Evolutionary conservation across 2,888 invertebrate genomes (phyloP), one percentile per base, ranked within the genome.

Genomic region (Phyto melanocephala): DNA sequence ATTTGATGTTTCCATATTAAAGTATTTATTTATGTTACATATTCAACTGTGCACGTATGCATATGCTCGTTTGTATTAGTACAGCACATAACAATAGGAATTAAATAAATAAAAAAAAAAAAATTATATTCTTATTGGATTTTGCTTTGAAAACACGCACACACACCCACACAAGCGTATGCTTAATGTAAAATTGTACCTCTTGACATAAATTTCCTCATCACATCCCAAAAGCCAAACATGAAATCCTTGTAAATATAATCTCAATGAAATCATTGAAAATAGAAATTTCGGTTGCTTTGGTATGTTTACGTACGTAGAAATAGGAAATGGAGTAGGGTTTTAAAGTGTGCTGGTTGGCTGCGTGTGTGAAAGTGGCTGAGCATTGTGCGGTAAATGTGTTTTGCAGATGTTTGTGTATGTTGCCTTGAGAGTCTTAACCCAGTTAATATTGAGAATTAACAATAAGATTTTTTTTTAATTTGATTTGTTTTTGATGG

Each of bases 51-150:
- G 6, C 6, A 28, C 28, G 3, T 6, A 28, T 28, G 6, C 28
- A 28, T 28, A 17, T 42, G 24, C 28, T 24, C 50, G 17, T 24
- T 20, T 74, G 28, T 22, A 28, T 28, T n/a, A 20, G 10, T 24
- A 22, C 33, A 24, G 22, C 20, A 75, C 35, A 67, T 50, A 60
- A 68, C 63, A 75, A 75, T 68, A 68, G 40, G 13, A 52, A 58
- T 76, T 42, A 50, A 60, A 76, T 50, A 40, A 60, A 76, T 58
- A 76, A 50, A 67, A 76, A 67, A 58, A 28, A 28, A 28, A 50
- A 42, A 63, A 52, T 60, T 35, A 35, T 40, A 56, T 28, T 33
- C 10, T 40, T 17, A 40, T 50, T 58, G 28, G 37, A 54, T 33
- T 42, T 42, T 24, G 24, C 22, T 35, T 2, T 7, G 47, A 62